phyloP scores from a whole-genome alignment of 2,888 invertebrate genomes.

The Netelia fuscicornis region DNA sequence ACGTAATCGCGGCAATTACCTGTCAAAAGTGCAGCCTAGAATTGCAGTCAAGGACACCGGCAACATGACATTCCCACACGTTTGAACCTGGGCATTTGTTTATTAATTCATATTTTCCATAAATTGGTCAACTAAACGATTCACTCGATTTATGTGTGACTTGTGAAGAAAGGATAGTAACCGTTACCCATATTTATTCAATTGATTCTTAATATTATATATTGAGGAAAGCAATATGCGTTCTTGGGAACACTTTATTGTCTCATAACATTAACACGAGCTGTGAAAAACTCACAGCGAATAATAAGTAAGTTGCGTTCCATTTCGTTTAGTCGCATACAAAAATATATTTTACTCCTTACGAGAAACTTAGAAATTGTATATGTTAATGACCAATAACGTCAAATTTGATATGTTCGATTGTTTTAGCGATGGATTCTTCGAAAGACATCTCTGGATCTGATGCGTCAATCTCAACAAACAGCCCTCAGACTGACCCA shows the following conservation, averaged over 20 bases:
- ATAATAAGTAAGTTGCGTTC: not conserved
- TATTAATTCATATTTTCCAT: not conserved
- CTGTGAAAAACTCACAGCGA: not conserved
- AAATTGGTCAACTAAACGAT: not conserved
- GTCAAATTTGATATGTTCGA: not conserved
- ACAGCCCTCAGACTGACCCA: constrained; percentile 1
- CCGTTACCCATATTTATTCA: not conserved
- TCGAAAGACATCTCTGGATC: constrained; percentile 33
- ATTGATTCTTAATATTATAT: not conserved
- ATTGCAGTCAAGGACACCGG: not conserved
- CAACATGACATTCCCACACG: constrained; percentile 1
- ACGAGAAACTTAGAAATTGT: no score
- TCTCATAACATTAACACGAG: constrained; percentile 16
- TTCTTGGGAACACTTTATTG: not conserved
- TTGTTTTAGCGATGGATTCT: constrained; percentile 42
- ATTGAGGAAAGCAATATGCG: not conserved
- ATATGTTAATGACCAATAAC: no score
- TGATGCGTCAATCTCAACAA: constrained; percentile 9
- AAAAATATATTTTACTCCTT: no score
- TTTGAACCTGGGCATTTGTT: not conserved
- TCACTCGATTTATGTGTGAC: constrained; percentile 26
- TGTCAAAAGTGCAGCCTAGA: not conserved
- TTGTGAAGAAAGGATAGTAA: not conserved
- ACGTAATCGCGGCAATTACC: not conserved
- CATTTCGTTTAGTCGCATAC: no score